Conservation (phyloP, 2,888 invertebrate species). For the Pimpla rufipes region DNA sequence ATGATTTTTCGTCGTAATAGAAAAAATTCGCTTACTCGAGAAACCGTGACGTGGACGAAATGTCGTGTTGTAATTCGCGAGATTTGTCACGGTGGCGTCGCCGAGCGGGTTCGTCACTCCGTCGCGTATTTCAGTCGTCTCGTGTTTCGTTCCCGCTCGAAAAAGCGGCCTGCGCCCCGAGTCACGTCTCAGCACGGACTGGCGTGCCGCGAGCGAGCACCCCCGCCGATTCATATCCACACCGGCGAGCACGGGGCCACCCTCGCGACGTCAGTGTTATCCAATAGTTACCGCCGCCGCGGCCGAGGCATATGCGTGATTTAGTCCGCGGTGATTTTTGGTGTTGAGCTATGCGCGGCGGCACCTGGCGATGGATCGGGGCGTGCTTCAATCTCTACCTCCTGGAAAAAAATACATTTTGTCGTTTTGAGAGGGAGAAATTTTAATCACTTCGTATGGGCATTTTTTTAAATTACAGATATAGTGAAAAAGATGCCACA, state of each 20-base stretch:
- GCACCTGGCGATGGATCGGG: background rate
- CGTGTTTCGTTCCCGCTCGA: constrained; percentile 21
- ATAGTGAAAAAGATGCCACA: no score
- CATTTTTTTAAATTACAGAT: no score
- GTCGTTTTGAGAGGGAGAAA: no score
- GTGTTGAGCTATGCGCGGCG: background rate
- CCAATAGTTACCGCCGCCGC: constrained; percentile 68
- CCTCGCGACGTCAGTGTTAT: constrained; percentile 75
- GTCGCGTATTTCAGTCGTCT: constrained; percentile 40
- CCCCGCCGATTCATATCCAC: constrained; percentile 69
- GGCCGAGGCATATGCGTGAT: background rate
- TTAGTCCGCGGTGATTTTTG: background rate
- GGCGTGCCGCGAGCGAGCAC: constrained; percentile 77
- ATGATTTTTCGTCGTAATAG: no score
- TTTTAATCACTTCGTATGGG: no score
- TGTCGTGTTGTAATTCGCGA: background rate
- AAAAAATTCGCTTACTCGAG: no score
- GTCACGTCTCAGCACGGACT: constrained; percentile 83
- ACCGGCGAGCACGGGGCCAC: constrained; percentile 69
- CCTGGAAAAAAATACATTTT: no score
- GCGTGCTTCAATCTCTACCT: background rate
- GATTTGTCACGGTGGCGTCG: background rate
- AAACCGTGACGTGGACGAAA: no score
- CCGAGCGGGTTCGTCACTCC: constrained; percentile 37
- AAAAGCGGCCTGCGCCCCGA: constrained; percentile 77